phyloP scores from a whole-genome alignment of 2,113 vertebrate genomes.

The Kryptolebias marmoratus region DNA sequence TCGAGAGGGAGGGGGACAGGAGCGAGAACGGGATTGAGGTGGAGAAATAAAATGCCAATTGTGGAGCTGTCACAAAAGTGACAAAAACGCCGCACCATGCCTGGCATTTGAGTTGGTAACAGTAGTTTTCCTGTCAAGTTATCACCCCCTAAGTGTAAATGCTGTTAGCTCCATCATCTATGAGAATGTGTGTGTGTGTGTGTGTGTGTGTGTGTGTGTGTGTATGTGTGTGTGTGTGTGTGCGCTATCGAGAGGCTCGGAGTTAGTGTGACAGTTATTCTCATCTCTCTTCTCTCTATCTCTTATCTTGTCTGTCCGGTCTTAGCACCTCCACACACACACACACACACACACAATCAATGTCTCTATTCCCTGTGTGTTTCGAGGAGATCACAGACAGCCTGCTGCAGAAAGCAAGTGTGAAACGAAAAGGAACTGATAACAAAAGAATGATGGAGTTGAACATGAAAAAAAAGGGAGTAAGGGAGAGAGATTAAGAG shows the following conservation, averaged over 20 bases:
- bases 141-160: slow-evolving; percentile 59
- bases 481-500: slow-evolving; percentile 27
- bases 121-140: slow-evolving; percentile 66
- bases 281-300: slow-evolving; percentile 42
- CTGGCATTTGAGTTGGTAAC: slow-evolving; percentile 64
- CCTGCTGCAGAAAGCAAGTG: slow-evolving; percentile 59
- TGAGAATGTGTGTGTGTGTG: slow-evolving; percentile 9
- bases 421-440: slow-evolving; percentile 65
- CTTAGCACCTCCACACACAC: slow-evolving; percentile 15
- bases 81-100: slow-evolving; percentile 45
- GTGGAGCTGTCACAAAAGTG: slow-evolving; percentile 57
- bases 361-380: slow-evolving; percentile 50
- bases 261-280: slow-evolving; percentile 56
- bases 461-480: slow-evolving; percentile 20
- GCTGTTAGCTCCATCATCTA: slow-evolving; percentile 59
- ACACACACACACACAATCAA: slow-evolving; percentile 48
- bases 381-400: slow-evolving; percentile 67
- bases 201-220: neutral
- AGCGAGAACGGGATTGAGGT: neutral
- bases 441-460: slow-evolving; percentile 40
- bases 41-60: slow-evolving; percentile 46
- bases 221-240: neutral
- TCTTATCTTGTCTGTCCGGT: slow-evolving; percentile 47
- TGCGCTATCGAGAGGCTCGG: slow-evolving; percentile 34
- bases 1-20: slow-evolving; percentile 20